Evolutionary conservation across 1,140 invertebrate species (phyloP).

Genomic region (Gryllus bimaculatus): DNA sequence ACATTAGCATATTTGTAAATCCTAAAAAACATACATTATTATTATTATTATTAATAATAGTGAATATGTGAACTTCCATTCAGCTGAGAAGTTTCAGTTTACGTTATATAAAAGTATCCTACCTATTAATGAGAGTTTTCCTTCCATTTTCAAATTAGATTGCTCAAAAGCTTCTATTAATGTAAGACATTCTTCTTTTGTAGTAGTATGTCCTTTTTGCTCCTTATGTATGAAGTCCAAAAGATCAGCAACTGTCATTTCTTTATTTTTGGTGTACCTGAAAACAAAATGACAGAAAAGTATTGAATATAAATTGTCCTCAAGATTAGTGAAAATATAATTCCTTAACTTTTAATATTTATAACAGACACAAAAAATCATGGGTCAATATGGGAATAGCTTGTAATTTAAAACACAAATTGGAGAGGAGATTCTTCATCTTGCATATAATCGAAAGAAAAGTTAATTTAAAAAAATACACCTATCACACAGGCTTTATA

Average conservation of each 20-base stretch:
- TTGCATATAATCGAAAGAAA: too few species aligned
- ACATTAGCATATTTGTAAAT: constrained; percentile 35
- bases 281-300: neutral
- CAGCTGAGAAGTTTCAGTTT: neutral
- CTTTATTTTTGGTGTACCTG: constrained; percentile 23
- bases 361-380: too few species aligned
- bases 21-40: constrained; percentile 25
- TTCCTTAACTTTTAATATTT: too few species aligned
- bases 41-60: neutral
- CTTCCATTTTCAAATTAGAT: constrained; percentile 27
- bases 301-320: neutral
- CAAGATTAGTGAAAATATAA: too few species aligned
- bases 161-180: constrained; percentile 35
- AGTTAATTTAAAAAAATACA: too few species aligned
- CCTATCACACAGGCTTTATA: too few species aligned
- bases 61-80: neutral
- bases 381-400: too few species aligned
- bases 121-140: constrained; percentile 29
- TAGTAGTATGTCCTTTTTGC: constrained; percentile 28
- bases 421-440: too few species aligned
- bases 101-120: constrained; percentile 3
- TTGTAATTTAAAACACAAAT: too few species aligned
- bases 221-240: constrained; percentile 27
- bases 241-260: constrained; percentile 24
- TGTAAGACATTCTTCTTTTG: constrained; percentile 27